Evolutionary conservation across 2,888 invertebrate genomes (phyloP).

Genomic region (Alloscopus bannaensis): DNA sequence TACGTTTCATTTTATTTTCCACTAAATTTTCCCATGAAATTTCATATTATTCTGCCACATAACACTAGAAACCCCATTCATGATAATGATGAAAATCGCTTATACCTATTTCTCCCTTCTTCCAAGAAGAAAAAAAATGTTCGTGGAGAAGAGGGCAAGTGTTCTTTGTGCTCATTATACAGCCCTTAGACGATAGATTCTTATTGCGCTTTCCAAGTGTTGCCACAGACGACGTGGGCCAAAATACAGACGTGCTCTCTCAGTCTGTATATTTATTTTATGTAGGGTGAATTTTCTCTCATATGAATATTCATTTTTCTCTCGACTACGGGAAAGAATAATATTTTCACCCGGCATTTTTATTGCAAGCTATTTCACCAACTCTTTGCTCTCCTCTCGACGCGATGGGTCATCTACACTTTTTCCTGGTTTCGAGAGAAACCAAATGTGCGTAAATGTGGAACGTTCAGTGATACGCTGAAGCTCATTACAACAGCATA

Average conservation of each 20-base stretch:
- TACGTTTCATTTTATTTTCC: slow-evolving; percentile 63
- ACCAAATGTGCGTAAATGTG: neutral
- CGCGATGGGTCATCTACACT: slow-evolving; percentile 49
- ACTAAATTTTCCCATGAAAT: slow-evolving; percentile 63
- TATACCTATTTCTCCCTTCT: neutral
- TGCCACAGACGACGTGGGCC: too few species aligned
- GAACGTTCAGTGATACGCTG: neutral
- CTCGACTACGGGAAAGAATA: slow-evolving; percentile 47
- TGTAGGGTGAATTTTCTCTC: slow-evolving; percentile 41
- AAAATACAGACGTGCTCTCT: too few species aligned
- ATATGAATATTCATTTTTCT: slow-evolving; percentile 57
- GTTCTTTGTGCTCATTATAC: too few species aligned
- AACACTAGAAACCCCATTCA: slow-evolving; percentile 47
- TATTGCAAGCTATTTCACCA: slow-evolving; percentile 46
- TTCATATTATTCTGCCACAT: slow-evolving; percentile 40
- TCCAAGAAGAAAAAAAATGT: slow-evolving; percentile 9
- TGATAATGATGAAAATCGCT: slow-evolving; percentile 36
- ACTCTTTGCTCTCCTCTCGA: slow-evolving; percentile 40
- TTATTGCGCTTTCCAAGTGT: too few species aligned
- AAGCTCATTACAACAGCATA: neutral
- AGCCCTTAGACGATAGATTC: too few species aligned
- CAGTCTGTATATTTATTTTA: slow-evolving; percentile 54
- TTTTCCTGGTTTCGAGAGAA: slow-evolving; percentile 27
- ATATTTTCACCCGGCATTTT: slow-evolving; percentile 51
- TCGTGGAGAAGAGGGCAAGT: neutral